phyloP scores from a whole-genome alignment of 2,113 vertebrate species.

The Numenius arquata region DNA sequence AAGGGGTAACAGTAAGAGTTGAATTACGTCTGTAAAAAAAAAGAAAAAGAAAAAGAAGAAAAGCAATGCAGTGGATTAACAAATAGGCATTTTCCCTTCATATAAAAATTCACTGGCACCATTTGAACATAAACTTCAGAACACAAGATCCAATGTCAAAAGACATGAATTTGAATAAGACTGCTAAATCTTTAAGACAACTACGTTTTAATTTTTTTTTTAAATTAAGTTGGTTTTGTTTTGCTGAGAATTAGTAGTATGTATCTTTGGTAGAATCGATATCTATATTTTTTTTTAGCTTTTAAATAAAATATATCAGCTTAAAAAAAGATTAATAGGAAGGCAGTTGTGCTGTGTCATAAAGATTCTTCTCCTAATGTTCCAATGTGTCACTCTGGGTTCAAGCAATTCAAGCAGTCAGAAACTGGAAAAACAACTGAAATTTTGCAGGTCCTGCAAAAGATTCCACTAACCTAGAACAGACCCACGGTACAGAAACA shows the following conservation, averaged over 20 bases:
- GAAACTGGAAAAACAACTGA: constrained; percentile 15
- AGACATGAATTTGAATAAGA: constrained; percentile 68
- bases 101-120: constrained; percentile 78
- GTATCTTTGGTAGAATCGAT: constrained; percentile 89
- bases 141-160: constrained; percentile 51
- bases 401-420: constrained; percentile 49
- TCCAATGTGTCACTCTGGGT: constrained; percentile 55
- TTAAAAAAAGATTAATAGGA: constrained; percentile 66
- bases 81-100: constrained; percentile 72
- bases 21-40: constrained; percentile 17
- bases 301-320: constrained; percentile 71
- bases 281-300: constrained; percentile 64
- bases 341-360: constrained; percentile 81
- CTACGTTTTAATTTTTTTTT: constrained; percentile 26
- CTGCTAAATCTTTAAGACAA: constrained; percentile 69
- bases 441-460: constrained; percentile 19
- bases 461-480: constrained; percentile 14
- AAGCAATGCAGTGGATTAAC: constrained; percentile 49
- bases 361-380: constrained; percentile 56
- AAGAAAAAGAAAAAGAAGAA: not conserved
- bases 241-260: constrained; percentile 75
- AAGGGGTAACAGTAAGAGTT: constrained; percentile 55
- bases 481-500: not conserved
- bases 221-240: constrained; percentile 49
- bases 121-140: constrained; percentile 66